Percentiles rank a stretch among this genome's conserved stretches.
Conservation (phyloP, 2,797 vertebrate genomes). For the Gymnothorax javanicus region DNA sequence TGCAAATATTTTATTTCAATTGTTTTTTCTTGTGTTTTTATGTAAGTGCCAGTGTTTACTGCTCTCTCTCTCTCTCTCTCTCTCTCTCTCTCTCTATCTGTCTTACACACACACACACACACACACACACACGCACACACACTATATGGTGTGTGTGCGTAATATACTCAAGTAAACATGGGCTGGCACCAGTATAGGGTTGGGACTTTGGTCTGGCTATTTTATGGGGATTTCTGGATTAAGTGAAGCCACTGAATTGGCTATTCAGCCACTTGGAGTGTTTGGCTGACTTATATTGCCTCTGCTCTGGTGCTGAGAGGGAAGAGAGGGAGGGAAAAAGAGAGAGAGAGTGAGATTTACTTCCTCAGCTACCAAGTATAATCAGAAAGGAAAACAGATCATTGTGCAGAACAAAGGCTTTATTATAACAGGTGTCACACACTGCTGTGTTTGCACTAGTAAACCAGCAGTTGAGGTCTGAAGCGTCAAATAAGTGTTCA, state of each 20-base stretch:
- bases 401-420: background rate
- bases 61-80: no score
- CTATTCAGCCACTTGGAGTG: conserved; percentile 17
- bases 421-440: background rate
- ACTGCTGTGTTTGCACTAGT: background rate
- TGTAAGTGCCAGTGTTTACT: conserved; percentile 14
- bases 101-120: no score
- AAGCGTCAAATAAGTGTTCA: background rate
- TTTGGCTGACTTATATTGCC: conserved; percentile 22
- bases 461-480: background rate
- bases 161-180: background rate
- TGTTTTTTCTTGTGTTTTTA: conserved; percentile 26
- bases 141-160: background rate
- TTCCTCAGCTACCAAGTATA: background rate
- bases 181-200: background rate
- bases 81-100: no score
- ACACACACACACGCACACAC: background rate
- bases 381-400: background rate
- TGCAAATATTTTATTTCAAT: background rate
- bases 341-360: background rate
- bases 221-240: conserved; percentile 30
- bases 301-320: background rate
- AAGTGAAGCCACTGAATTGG: conserved; percentile 23
- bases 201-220: conserved; percentile 12
- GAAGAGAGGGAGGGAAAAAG: background rate